Conservation (phyloP, 2,113 vertebrate species). For the Thamnophis sirtalis region DNA sequence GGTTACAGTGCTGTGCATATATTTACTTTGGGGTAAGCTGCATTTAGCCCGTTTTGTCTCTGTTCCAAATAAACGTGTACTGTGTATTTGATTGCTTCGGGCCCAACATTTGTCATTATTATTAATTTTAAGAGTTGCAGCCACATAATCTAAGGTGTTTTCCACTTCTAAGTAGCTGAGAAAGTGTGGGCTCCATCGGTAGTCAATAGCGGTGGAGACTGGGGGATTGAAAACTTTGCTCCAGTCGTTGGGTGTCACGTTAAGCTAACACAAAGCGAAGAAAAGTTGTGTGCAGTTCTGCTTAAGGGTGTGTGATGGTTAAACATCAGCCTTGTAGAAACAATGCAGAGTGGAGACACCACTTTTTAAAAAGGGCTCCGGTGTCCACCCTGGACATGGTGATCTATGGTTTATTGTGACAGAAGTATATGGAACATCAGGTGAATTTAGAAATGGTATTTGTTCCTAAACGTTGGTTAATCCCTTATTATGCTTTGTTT, state of each 20-base stretch:
- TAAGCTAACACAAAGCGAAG: rapidly evolving
- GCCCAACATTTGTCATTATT: not conserved
- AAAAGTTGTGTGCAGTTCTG: not conserved
- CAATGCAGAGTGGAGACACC: constrained; percentile 9
- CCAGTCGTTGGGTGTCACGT: constrained; percentile 17
- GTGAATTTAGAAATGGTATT: not conserved
- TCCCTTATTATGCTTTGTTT: not conserved
- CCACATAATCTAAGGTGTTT: not conserved
- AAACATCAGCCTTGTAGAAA: not conserved
- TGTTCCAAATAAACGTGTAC: not conserved
- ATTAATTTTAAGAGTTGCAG: not conserved
- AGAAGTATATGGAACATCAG: not conserved
- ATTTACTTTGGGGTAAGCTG: not conserved
- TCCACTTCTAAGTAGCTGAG: not conserved
- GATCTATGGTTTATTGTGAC: not conserved
- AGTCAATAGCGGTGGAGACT: not conserved
- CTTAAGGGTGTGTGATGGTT: not conserved
- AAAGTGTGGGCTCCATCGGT: rapidly evolving
- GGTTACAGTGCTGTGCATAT: not conserved
- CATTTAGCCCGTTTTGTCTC: not conserved
- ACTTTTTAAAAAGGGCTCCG: not conserved
- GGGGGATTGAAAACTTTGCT: not conserved
- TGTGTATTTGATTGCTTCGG: not conserved
- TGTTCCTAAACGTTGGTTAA: not conserved
- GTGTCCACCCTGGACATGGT: too few species aligned